Evolutionary conservation across 2,888 invertebrate species (phyloP), one percentile per base, ranked within the genome.

Genomic region (Sericinus montela): DNA sequence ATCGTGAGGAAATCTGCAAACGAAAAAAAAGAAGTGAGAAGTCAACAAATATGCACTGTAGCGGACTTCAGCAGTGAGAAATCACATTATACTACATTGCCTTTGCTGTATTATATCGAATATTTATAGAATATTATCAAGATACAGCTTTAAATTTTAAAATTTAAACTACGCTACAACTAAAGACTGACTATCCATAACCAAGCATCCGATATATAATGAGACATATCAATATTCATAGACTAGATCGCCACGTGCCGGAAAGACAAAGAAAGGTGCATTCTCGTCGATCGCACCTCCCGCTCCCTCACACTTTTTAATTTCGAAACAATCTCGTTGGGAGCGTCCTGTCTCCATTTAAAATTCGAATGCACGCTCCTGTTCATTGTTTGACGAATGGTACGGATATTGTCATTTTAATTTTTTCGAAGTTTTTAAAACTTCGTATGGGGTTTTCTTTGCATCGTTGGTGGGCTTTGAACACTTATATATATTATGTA

Each of bases 211-310:
- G 49, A 58, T 53, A 58, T 52, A 61, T 66, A 68, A 69, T 61
- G 65, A 65, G 61, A 52, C 51, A 48, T 65, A 70, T 69, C 65
- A 70, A 71, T 71, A 71, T 70, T 71, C 68, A 71, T 71, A 61
- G 61, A 53, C 55, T 55, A 59, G 58, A 58, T 57, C 53, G 68
- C 60, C 70, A 69, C 71, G 71, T 70, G 70, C 65, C 69, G 61
- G 64, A 60, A 62, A 58, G 59, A 66, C 53, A 51, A 60, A 55
- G 64, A 58, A 48, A 37, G 47, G 30, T 46, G 48, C 53, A 59
- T 59, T 55, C 60, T 60, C 48, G 47, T 55, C 45, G 59, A 60
- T 58, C 58, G 25, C 52, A 44, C 56, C 46, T 62, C 63, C 60
- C 60, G 25, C 52, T 63, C 62, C 38, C 62, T 51, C 63, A 52